Conservation (phyloP, 2,113 vertebrate species). For the Indicator maculatus region DNA sequence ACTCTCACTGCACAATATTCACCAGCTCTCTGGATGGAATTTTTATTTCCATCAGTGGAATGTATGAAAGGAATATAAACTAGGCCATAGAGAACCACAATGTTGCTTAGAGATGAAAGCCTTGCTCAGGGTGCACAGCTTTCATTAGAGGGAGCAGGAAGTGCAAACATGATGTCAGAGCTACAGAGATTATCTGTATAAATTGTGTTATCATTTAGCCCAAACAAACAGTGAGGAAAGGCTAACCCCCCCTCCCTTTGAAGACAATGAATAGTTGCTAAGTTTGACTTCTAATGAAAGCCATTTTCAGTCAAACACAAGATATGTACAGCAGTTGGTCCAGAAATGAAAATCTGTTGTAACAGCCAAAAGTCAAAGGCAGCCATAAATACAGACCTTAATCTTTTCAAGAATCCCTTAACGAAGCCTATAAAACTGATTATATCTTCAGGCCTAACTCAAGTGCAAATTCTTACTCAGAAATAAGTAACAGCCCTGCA, state of each 20-base stretch:
- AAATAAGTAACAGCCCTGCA: conserved; percentile 9
- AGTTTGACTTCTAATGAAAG: conserved; percentile 35
- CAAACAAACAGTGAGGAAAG: conserved; percentile 43
- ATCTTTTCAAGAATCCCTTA: conserved; percentile 47
- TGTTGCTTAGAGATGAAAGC: conserved; percentile 15
- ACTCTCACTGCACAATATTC: neutral
- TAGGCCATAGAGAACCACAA: neutral
- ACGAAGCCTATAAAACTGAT: conserved; percentile 56
- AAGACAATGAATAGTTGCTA: conserved; percentile 10
- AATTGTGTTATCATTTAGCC: conserved; percentile 50
- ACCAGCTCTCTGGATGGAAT: neutral
- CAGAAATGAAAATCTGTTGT: conserved; percentile 11
- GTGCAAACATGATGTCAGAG: conserved; percentile 32
- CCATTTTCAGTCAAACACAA: conserved; percentile 10
- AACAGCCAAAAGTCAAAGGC: conserved; percentile 65
- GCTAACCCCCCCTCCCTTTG: neutral
- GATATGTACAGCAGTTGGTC: conserved; percentile 5
- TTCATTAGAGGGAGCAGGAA: conserved; percentile 44
- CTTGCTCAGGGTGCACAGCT: neutral
- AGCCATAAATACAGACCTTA: conserved; percentile 49
- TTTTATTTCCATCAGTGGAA: conserved; percentile 32
- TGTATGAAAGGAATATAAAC: conserved; percentile 26
- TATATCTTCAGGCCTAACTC: conserved; percentile 24
- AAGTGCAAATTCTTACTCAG: conserved; percentile 41
- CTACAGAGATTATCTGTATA: conserved; percentile 16